Evolutionary conservation across 2,113 vertebrate species (phyloP).

Genomic region (Lepidothrix coronata): DNA sequence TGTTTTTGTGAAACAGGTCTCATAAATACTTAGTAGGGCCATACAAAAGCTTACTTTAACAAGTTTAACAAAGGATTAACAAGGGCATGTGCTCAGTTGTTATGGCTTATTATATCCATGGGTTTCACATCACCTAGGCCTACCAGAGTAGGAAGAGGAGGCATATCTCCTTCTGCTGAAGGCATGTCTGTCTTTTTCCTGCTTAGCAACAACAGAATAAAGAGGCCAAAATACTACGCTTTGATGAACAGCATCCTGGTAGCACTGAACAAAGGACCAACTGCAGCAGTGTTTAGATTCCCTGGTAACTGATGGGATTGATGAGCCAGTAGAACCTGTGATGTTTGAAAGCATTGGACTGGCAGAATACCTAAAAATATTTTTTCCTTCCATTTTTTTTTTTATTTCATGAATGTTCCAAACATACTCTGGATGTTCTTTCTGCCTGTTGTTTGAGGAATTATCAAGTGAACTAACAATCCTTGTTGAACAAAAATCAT

Average conservation of each 20-base stretch:
- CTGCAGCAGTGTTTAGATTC: neutral
- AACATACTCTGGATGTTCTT: neutral
- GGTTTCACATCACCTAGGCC: neutral
- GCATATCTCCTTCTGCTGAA: neutral
- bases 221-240: constrained; percentile 1
- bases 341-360: neutral
- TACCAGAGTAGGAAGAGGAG: neutral
- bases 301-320: neutral
- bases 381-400: neutral
- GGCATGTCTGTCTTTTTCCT: neutral
- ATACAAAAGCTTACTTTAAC: neutral
- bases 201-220: neutral
- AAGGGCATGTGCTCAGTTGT: neutral
- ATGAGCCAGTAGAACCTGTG: constrained; percentile 37
- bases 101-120: neutral
- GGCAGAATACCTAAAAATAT: neutral
- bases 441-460: neutral
- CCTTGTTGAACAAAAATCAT: neutral
- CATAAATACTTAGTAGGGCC: neutral
- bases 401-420: neutral
- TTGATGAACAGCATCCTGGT: constrained; percentile 14
- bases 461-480: neutral
- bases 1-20: neutral
- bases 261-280: neutral
- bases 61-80: neutral